Conservation (phyloP, 1,140 invertebrate species). For the Chymomyza costata region DNA sequence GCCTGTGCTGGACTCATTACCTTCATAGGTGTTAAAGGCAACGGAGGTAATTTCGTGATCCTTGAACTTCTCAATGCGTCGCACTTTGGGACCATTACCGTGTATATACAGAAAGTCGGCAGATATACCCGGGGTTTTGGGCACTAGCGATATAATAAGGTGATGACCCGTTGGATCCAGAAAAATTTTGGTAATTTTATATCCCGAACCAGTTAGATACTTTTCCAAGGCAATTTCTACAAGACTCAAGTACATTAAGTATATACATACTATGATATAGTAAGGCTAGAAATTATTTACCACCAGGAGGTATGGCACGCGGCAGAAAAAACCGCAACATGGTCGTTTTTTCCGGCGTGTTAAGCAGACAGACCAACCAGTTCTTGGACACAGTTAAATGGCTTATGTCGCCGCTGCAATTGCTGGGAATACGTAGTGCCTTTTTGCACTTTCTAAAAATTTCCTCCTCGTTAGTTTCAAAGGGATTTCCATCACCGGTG, state of each 20-base stretch:
- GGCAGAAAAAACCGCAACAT: conserved; percentile 88
- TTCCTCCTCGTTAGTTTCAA: conserved; percentile 80
- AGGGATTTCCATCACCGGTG: conserved; percentile 49
- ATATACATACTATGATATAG: conserved; percentile 28
- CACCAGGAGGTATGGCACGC: conserved; percentile 85
- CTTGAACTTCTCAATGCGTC: conserved; percentile 80
- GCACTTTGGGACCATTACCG: conserved; percentile 80
- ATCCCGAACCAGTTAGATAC: conserved; percentile 76
- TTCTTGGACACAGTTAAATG: conserved; percentile 89
- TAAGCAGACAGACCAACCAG: conserved; percentile 88
- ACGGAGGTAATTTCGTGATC: conserved; percentile 93
- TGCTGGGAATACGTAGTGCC: conserved; percentile 84
- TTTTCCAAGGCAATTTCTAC: conserved; percentile 80
- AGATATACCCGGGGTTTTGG: conserved; percentile 79
- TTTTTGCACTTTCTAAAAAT: conserved; percentile 88
- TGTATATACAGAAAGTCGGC: conserved; percentile 89
- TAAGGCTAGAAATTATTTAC: conserved; percentile 76
- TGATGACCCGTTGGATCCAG: conserved; percentile 92
- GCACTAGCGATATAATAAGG: conserved; percentile 84
- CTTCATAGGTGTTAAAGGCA: conserved; percentile 89
- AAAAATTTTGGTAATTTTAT: conserved; percentile 84
- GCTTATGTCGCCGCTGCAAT: conserved; percentile 78
- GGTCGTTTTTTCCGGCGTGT: conserved; percentile 86
- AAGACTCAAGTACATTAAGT: conserved; percentile 13
- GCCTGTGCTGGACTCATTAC: conserved; percentile 83